phyloP scores from a whole-genome alignment of 1,140 invertebrate genomes.

The Cyclargus thomasi region DNA sequence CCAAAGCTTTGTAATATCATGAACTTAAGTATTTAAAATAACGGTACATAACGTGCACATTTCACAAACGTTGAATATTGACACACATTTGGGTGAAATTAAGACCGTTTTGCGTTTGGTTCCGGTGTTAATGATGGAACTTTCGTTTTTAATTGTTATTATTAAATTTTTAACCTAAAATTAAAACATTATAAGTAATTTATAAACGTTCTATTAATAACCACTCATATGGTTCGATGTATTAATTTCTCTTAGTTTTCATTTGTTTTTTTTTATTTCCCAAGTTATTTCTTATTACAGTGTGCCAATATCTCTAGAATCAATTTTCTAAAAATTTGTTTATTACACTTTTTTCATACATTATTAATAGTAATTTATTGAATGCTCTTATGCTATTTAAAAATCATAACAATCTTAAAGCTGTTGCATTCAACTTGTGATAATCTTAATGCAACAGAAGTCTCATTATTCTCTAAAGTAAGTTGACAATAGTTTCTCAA shows the following conservation, averaged over 20 bases:
- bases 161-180: not conserved
- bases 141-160: conserved; percentile 1
- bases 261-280: not conserved
- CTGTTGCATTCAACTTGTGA: too few species aligned
- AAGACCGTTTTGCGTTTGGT: not conserved
- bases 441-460: not conserved
- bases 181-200: not conserved
- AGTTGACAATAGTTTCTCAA: not conserved
- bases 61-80: not conserved
- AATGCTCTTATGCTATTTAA: not conserved
- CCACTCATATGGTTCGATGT: too few species aligned
- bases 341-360: too few species aligned
- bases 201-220: not conserved
- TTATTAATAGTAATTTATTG: too few species aligned
- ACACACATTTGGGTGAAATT: not conserved
- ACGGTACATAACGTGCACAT: not conserved
- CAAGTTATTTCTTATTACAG: too few species aligned
- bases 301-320: too few species aligned
- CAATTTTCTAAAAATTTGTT: too few species aligned
- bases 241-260: not conserved
- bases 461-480: not conserved
- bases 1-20: too few species aligned
- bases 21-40: not conserved
- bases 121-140: not conserved
- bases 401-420: not conserved